A percentile compares a stretch with the other conserved stretches of the same genome.
These are phyloP conservation scores for Halocynthia roretzi DNA, from an alignment of 23 tunicate species.

Conservation along the genomic window DNA sequence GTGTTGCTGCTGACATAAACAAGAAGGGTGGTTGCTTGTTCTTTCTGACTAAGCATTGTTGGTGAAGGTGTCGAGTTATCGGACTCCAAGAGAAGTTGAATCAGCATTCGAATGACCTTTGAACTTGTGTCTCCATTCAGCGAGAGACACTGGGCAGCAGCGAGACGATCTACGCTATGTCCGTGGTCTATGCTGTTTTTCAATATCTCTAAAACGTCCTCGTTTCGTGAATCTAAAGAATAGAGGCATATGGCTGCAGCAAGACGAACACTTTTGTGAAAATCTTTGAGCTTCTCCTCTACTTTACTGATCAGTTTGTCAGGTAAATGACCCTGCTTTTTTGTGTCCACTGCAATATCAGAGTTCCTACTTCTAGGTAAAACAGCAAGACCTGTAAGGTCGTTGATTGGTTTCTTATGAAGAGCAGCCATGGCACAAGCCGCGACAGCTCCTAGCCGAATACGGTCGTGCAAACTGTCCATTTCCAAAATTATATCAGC, in stretches of 20 bases:
- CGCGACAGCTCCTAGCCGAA: constrained; percentile 78
- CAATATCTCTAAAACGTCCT: constrained; percentile 37
- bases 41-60: constrained; percentile 20
- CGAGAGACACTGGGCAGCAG: constrained; percentile 85
- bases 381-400: constrained; percentile 53
- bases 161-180: constrained; percentile 50
- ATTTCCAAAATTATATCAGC: constrained; percentile 65
- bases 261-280: constrained; percentile 45
- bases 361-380: constrained; percentile 30
- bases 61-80: constrained; percentile 16
- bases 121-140: constrained; percentile 68
- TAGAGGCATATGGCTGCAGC: constrained; percentile 89
- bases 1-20: constrained; percentile 70
- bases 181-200: constrained; percentile 53
- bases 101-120: constrained; percentile 52
- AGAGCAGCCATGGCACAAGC: constrained; percentile 86
- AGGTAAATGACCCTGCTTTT: constrained; percentile 68
- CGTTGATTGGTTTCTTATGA: constrained; percentile 75
- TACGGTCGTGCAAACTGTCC: constrained; percentile 66
- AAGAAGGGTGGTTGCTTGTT: constrained; percentile 76
- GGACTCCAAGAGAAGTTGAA: constrained; percentile 65
- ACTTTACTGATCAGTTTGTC: constrained; percentile 43
- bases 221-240: constrained; percentile 25
- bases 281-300: constrained; percentile 39
- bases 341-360: constrained; percentile 2